A percentile compares a stretch with the other conserved stretches of the same genome.
phyloP scores from a whole-genome alignment of 2,113 vertebrate genomes.

The Passer montanus region DNA sequence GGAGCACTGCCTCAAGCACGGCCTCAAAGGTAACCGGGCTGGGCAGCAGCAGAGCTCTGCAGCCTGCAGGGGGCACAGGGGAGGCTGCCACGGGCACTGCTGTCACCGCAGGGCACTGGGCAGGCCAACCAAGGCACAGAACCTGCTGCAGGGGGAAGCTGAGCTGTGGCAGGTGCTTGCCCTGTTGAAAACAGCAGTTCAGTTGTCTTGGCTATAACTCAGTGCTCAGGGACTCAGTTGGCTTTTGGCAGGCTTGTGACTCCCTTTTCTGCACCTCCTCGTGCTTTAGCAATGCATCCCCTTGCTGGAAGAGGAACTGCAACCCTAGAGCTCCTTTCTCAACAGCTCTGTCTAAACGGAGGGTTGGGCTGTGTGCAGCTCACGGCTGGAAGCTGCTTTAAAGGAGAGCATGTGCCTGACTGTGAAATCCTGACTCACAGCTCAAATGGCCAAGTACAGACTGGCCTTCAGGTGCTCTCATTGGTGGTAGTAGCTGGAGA shows the following conservation, averaged over 20 bases:
- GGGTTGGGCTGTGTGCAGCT: background rate
- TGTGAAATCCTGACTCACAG: fast-evolving
- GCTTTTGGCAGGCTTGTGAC: background rate
- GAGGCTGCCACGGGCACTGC: background rate
- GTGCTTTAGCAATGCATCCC: background rate
- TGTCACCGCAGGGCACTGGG: fast-evolving
- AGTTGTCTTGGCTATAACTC: fast-evolving
- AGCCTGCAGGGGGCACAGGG: fast-evolving
- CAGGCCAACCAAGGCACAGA: background rate
- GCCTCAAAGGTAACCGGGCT: constrained; percentile 86
- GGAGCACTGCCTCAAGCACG: constrained; percentile 98
- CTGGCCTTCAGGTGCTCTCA: background rate
- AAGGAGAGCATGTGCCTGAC: background rate
- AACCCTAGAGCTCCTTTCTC: background rate
- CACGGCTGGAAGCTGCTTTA: background rate
- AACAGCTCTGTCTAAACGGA: background rate
- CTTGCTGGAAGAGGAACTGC: background rate
- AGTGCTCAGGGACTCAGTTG: background rate
- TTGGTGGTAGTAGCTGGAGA: background rate
- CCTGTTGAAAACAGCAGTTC: fast-evolving
- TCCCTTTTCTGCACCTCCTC: background rate
- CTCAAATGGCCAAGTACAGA: background rate
- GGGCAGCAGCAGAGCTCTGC: background rate
- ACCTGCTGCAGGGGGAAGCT: too few relatives aligned
- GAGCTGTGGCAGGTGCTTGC: background rate